A percentile compares a stretch with the other conserved stretches of the same genome.
These are phyloP conservation scores for Hirudo medicinalis DNA, from an alignment of 1,140 invertebrate genomes.

Conservation along the genomic window DNA sequence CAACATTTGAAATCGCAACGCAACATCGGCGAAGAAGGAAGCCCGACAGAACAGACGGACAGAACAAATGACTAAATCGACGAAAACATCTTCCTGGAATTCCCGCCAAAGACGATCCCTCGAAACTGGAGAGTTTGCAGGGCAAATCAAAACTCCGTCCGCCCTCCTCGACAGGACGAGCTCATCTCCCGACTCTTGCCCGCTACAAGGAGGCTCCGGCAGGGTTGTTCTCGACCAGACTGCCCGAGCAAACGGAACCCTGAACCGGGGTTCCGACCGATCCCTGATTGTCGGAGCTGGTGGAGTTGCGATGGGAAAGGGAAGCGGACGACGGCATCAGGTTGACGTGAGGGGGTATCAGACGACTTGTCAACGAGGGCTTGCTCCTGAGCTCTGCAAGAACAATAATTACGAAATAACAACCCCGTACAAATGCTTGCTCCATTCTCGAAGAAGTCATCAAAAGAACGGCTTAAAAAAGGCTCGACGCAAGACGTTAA, in stretches of 20 bases:
- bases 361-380: slow-evolving; percentile 20
- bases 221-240: neutral
- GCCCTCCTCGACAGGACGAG: neutral
- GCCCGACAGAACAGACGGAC: too few relatives aligned
- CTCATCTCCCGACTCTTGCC: neutral
- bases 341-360: slow-evolving; percentile 18
- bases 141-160: neutral
- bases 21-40: too few relatives aligned
- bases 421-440: neutral
- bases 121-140: too few relatives aligned
- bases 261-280: neutral
- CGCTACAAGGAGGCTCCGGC: neutral
- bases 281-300: neutral
- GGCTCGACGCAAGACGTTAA: too few relatives aligned
- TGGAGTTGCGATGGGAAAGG: neutral
- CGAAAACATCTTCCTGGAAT: too few relatives aligned
- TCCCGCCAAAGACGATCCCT: too few relatives aligned
- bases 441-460: neutral
- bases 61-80: too few relatives aligned
- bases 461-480: neutral
- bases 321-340: neutral
- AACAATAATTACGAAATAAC: neutral
- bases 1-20: too few relatives aligned
- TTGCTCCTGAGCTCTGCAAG: slow-evolving; percentile 22
- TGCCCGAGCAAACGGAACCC: neutral